These are phyloP conservation scores for Albula goreensis DNA, from an alignment of 2,113 vertebrate genomes.

Conservation along the genomic window DNA sequence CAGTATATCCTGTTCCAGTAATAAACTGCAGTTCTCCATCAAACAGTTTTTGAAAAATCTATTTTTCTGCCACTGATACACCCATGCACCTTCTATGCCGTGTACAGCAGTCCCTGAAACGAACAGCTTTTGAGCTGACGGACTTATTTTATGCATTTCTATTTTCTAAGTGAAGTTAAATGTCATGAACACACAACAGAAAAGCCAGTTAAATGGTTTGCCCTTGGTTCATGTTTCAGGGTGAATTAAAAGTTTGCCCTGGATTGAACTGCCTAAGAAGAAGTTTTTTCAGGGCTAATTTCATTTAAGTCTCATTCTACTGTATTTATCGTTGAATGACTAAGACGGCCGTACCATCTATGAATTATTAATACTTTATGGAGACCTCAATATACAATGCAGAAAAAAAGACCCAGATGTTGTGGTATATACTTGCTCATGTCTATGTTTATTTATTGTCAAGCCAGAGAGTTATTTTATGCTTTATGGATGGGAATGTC, in stretches of 20 bases:
- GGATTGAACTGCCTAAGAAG: background rate
- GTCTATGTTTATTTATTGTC: slow-evolving; percentile 61
- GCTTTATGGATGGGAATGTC: slow-evolving; percentile 54
- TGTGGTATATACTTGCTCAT: slow-evolving; percentile 55
- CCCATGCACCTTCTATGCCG: too few relatives aligned
- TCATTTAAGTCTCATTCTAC: background rate
- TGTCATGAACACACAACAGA: background rate
- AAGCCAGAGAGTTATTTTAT: slow-evolving; percentile 55
- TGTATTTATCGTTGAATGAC: slow-evolving; percentile 27
- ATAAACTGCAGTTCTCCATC: background rate
- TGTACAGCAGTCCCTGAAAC: background rate
- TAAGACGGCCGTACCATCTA: slow-evolving; percentile 41
- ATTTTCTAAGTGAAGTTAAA: background rate
- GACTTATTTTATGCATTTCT: background rate
- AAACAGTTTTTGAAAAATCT: background rate
- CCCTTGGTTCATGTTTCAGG: background rate
- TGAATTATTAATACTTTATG: slow-evolving; percentile 47
- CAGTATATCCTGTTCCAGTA: background rate
- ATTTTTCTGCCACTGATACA: too few relatives aligned
- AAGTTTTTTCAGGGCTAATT: background rate
- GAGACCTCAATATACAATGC: slow-evolving; percentile 34
- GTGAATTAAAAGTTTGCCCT: background rate
- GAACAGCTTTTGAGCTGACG: background rate
- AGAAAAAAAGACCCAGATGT: slow-evolving; percentile 51
- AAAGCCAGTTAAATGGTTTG: background rate